A percentile compares a stretch with the other conserved stretches of the same genome.
Conservation (phyloP, 35 echinoderm and acorn worm species). For the Heliocidaris erythrogramma region DNA sequence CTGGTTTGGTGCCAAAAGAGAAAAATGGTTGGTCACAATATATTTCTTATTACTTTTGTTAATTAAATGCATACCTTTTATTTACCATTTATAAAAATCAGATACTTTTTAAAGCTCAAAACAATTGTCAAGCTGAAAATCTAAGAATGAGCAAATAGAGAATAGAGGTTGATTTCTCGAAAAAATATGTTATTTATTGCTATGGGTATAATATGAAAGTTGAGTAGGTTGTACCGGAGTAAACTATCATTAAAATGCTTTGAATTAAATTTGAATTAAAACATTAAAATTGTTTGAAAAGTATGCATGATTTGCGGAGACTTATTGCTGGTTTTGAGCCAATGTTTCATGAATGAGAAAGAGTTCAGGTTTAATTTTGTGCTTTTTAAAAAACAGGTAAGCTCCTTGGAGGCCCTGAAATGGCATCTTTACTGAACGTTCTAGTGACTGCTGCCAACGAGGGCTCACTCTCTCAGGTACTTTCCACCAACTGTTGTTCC, state of each 20-base stretch:
- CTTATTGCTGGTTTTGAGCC: neutral
- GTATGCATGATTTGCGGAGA: neutral
- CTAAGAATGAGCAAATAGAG: too few species aligned
- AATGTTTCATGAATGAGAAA: neutral
- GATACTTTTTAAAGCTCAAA: too few species aligned
- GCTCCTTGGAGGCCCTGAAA: slow-evolving; percentile 65
- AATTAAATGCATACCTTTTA: neutral
- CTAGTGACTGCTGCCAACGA: slow-evolving; percentile 76
- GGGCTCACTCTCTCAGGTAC: slow-evolving; percentile 72
- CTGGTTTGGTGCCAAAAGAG: slow-evolving; percentile 67
- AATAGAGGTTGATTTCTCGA: too few species aligned
- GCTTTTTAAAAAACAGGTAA: neutral
- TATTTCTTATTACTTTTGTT: neutral
- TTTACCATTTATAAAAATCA: too few species aligned
- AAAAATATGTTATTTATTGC: too few species aligned
- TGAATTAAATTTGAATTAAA: too few species aligned
- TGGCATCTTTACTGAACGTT: slow-evolving; percentile 63
- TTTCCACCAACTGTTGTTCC: neutral
- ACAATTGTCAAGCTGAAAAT: too few species aligned
- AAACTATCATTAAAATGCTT: too few species aligned
- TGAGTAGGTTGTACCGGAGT: too few species aligned
- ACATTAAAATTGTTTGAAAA: too few species aligned
- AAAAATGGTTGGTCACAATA: slow-evolving; percentile 62
- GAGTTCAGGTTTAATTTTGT: too few species aligned
- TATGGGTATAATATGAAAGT: too few species aligned